Conservation (phyloP, 2,797 vertebrate genomes). For the Tolypeutes matacus region DNA sequence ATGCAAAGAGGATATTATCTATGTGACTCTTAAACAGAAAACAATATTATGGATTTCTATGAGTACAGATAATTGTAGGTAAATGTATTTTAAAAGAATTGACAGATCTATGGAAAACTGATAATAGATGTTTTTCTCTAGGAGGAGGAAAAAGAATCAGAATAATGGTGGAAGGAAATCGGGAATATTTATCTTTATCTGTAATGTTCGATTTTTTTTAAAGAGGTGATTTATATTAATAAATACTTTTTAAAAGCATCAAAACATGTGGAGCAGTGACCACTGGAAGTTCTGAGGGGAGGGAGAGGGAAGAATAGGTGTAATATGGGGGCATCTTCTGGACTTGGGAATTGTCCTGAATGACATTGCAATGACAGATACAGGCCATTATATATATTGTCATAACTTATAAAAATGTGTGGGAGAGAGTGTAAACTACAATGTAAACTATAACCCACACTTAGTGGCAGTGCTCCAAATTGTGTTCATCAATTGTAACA, state of each 20-base stretch:
- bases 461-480: no score
- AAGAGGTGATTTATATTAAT: background rate
- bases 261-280: background rate
- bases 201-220: background rate
- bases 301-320: no score
- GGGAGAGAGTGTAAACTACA: no score
- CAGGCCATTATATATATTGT: no score
- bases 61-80: background rate
- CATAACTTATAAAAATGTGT: no score
- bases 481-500: no score
- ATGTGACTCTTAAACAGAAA: background rate
- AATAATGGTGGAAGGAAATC: background rate
- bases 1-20: background rate
- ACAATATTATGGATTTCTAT: background rate
- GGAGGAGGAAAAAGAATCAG: background rate
- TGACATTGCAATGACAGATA: no score
- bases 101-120: constrained; percentile 36
- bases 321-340: no score
- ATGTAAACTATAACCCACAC: no score
- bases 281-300: no score
- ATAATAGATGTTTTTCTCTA: background rate
- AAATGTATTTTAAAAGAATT: background rate
- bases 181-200: background rate
- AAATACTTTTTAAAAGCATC: background rate
- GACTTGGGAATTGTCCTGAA: no score